Evolutionary conservation across 2,113 vertebrate species (phyloP), one percentile per base, ranked within the genome.

Genomic region (Gymnogyps californianus): DNA sequence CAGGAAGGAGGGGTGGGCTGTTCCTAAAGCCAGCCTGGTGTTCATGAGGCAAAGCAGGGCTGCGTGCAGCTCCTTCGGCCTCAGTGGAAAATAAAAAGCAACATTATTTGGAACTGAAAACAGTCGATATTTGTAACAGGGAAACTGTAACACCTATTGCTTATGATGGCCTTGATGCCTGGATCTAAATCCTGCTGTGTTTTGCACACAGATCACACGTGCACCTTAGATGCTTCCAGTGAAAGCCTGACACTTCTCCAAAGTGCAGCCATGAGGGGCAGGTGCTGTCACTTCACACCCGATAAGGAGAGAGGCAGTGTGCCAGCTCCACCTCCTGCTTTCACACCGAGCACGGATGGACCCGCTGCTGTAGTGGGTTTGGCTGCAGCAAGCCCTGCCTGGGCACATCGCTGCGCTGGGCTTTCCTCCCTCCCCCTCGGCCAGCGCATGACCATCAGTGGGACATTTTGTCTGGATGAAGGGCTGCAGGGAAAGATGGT

Each of bases 361-460:
- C 28, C 71, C 6, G 2, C 57, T 80, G 66, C 72, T 69, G 34
- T 1, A 1, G 0, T 1, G 8, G 26, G 13, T 20, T 70, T 80
- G 81, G 76, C 51, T 79, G 62, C 77, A 62, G 72, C 40, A 42
- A 72, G 31, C 13, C 26, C 58, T 52, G 38, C 49, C 18, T 42
- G 25, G 32, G 32, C 38, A 59, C 11, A 8, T 22, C 1, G 0
- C 34, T 2, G 1, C 2, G 7, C 38, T 46, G n/a, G 64, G 54
- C 75, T 59, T 70, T 59, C 55, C 44, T 82, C 31, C 36, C 7
- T 16, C 6, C 26, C 18, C 29, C n/a, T 10, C 15, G n/a, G 65
- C 31, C 46, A 72, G 46, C 1, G 0, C 55, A 19, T 19, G 29
- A 83, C 36, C 25, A 49, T 20, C 24, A 22, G 49, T 0, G 0